A percentile compares a stretch with the other conserved stretches of the same genome.
These are phyloP conservation scores for Manis crassicaudata DNA, from an alignment of 2,797 vertebrate genomes.

Conservation along the genomic window DNA sequence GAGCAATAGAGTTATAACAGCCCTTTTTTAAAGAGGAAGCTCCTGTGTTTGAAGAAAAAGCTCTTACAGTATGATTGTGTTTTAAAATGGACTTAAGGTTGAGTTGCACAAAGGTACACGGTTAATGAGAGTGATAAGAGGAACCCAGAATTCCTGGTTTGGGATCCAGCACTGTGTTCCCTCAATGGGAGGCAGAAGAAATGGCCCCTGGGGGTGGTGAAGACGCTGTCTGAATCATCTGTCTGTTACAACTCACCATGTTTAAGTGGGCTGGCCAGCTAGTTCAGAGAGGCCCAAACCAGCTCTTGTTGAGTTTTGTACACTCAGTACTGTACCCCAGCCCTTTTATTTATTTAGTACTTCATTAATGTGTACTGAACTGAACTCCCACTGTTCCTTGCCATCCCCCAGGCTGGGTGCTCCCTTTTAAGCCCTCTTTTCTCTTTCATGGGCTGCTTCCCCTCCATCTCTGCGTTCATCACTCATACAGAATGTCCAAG, in stretches of 20 bases:
- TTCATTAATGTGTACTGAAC: neutral
- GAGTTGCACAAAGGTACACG: neutral
- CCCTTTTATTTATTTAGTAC: neutral
- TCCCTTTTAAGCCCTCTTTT: neutral
- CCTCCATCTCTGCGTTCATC: no score
- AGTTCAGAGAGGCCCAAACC: neutral
- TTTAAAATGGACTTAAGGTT: neutral
- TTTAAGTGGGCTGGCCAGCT: neutral
- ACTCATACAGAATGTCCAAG: neutral
- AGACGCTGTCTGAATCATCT: neutral
- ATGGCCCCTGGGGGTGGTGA: rapidly evolving
- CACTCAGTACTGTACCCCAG: neutral
- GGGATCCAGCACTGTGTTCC: neutral
- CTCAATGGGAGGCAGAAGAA: neutral
- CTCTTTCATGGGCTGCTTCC: neutral
- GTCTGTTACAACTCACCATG: neutral
- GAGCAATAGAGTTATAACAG: neutral
- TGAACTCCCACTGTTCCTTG: neutral
- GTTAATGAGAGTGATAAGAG: neutral
- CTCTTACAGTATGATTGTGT: neutral
- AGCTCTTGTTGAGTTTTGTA: neutral
- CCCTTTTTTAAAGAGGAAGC: neutral
- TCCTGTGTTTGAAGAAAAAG: neutral
- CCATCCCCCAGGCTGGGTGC: rapidly evolving
- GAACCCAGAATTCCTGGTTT: neutral